Conservation (phyloP, 2,113 vertebrate genomes). For the Apodemus speciosus region DNA sequence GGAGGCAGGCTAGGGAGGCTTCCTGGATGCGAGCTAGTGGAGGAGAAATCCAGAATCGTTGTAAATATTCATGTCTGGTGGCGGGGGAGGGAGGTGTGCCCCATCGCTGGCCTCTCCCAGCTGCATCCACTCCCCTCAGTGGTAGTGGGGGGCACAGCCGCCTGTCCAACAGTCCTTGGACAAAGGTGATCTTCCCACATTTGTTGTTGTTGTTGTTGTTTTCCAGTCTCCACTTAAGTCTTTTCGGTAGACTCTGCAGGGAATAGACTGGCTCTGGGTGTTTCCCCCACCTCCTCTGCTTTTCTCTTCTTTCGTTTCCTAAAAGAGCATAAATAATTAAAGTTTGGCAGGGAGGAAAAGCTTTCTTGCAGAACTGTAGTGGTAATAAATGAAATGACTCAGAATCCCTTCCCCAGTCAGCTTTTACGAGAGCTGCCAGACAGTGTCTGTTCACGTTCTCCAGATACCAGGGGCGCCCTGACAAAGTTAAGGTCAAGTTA, state of each 20-base stretch:
- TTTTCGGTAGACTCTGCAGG: slow-evolving; percentile 59
- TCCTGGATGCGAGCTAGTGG: slow-evolving; percentile 38
- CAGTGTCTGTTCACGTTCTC: slow-evolving; percentile 90
- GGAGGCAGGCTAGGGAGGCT: slow-evolving; percentile 61
- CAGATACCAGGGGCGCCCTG: slow-evolving; percentile 92
- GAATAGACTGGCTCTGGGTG: slow-evolving; percentile 83
- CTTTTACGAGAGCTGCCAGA: slow-evolving; percentile 92
- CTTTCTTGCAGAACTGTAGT: slow-evolving; percentile 91
- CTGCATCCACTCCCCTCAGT: slow-evolving; percentile 43
- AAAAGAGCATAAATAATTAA: slow-evolving; percentile 92
- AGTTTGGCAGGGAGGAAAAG: slow-evolving; percentile 91
- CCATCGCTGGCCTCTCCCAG: slow-evolving; percentile 60
- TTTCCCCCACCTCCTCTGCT: slow-evolving; percentile 67
- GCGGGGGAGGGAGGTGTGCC: slow-evolving; percentile 36
- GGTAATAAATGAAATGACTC: slow-evolving; percentile 93
- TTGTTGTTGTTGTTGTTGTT: slow-evolving; percentile 35
- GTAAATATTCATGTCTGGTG: slow-evolving; percentile 78
- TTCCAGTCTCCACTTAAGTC: slow-evolving; percentile 52
- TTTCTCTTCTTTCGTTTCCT: slow-evolving; percentile 83
- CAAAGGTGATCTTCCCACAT: slow-evolving; percentile 76
- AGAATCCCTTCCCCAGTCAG: slow-evolving; percentile 91
- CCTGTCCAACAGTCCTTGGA: slow-evolving; percentile 63
- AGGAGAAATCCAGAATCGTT: slow-evolving; percentile 73
- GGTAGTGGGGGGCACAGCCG: neutral
- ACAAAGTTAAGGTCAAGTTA: slow-evolving; percentile 99